Evolutionary conservation across 2,113 vertebrate species (phyloP).

Genomic region (Laterallus jamaicensis): DNA sequence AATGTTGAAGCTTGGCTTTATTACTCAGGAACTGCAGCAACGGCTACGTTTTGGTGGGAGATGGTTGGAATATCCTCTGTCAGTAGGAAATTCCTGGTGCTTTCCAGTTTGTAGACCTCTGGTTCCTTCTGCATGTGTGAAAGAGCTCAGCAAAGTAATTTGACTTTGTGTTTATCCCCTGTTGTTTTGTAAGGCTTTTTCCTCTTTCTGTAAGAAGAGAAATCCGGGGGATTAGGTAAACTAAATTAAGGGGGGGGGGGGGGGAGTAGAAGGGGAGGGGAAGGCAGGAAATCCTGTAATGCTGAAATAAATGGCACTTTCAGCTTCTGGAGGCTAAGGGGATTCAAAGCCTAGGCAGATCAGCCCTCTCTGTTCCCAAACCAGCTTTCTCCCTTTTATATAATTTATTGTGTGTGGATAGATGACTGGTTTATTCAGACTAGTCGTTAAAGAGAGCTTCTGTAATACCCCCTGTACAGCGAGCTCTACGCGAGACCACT

Average conservation of each 20-base stretch:
- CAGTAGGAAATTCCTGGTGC: not conserved
- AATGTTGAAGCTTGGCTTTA: not conserved
- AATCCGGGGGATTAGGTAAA: not conserved
- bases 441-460: not conserved
- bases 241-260: not conserved
- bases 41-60: not conserved
- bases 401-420: constrained; percentile 9
- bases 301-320: constrained; percentile 14
- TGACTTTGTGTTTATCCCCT: not conserved
- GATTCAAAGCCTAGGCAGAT: not conserved
- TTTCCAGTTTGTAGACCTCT: not conserved
- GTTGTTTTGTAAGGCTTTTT: constrained; percentile 14
- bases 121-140: not conserved
- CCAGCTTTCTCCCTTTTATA: not conserved
- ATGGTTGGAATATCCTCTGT: not conserved
- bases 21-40: not conserved
- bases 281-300: not conserved
- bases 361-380: not conserved
- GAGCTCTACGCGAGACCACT: not conserved
- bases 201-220: not conserved
- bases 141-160: constrained; percentile 3
- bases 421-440: constrained; percentile 4
- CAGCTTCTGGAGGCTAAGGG: not conserved
- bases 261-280: too few relatives aligned
- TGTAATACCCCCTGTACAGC: not conserved